A percentile compares a stretch with the other conserved stretches of the same genome.
phyloP scores from a whole-genome alignment of 2,113 vertebrate genomes.

The Haliaeetus leucogaster region DNA sequence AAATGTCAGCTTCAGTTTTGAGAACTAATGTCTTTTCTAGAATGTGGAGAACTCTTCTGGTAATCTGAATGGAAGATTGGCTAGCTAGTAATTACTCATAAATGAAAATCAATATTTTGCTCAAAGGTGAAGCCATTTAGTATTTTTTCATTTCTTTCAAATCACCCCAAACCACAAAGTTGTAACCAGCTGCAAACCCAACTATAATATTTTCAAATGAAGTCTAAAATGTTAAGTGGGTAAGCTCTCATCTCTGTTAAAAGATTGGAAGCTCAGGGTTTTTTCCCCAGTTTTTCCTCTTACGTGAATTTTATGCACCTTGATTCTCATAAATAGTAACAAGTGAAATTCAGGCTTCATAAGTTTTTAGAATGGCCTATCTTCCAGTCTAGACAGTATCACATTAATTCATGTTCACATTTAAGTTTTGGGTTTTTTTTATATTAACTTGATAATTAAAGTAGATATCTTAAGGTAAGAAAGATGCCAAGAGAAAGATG shows the following conservation, averaged over 20 bases:
- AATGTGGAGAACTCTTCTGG: background rate
- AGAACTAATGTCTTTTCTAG: background rate
- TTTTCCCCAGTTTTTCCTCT: background rate
- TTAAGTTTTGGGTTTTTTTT: background rate
- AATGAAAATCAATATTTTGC: background rate
- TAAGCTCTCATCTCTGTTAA: background rate
- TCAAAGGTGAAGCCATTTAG: background rate
- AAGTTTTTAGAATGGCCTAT: background rate
- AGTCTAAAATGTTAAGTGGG: background rate
- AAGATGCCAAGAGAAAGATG: background rate
- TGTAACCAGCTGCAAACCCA: background rate
- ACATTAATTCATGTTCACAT: background rate
- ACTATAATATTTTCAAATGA: background rate
- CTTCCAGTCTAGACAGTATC: background rate
- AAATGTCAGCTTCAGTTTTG: background rate
- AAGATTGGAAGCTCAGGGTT: background rate
- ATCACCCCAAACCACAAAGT: background rate
- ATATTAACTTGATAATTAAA: background rate
- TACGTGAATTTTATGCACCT: background rate
- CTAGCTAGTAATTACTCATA: background rate
- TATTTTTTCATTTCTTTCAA: background rate
- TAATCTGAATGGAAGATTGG: background rate
- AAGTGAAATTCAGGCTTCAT: background rate
- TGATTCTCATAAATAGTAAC: background rate
- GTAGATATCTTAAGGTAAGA: background rate